These are phyloP conservation scores for Malthinus flaveolus DNA, from an alignment of 2,888 invertebrate genomes.

Conservation along the genomic window DNA sequence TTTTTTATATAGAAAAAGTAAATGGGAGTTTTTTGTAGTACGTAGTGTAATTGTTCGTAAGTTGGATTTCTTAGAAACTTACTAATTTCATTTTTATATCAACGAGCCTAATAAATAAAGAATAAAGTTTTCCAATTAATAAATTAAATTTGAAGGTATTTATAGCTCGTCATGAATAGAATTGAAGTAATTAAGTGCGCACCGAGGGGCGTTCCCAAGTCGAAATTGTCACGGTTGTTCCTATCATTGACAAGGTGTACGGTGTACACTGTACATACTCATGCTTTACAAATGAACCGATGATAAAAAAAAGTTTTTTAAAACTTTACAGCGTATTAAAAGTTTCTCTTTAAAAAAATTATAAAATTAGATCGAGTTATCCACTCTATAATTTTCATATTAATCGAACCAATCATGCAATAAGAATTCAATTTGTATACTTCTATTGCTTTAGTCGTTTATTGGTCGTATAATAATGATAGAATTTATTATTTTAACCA, in stretches of 20 bases:
- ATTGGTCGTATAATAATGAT: conserved; percentile 6
- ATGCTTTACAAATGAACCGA: too few species aligned
- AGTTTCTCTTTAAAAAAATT: too few species aligned
- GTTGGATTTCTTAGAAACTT: conserved; percentile 9
- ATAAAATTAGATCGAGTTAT: background rate
- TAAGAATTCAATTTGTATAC: conserved; percentile 13
- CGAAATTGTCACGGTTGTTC: too few species aligned
- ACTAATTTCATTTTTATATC: background rate
- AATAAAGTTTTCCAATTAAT: conserved; percentile 12
- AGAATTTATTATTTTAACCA: background rate
- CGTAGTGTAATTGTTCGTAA: conserved; percentile 1
- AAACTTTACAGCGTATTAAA: too few species aligned
- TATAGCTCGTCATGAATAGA: too few species aligned
- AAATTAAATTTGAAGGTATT: too few species aligned
- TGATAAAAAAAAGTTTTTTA: too few species aligned
- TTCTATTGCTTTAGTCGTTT: conserved; percentile 4
- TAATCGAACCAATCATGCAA: conserved; percentile 22
- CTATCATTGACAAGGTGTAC: too few species aligned
- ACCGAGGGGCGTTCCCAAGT: too few species aligned
- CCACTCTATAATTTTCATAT: conserved; percentile 20
- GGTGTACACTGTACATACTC: too few species aligned
- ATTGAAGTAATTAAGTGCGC: too few species aligned
- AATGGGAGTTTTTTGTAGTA: conserved; percentile 3
- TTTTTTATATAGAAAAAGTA: conserved; percentile 7
- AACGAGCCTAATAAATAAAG: background rate